These are phyloP conservation scores for Alethe castanea DNA, from an alignment of 2,113 vertebrate genomes.

Conservation along the genomic window DNA sequence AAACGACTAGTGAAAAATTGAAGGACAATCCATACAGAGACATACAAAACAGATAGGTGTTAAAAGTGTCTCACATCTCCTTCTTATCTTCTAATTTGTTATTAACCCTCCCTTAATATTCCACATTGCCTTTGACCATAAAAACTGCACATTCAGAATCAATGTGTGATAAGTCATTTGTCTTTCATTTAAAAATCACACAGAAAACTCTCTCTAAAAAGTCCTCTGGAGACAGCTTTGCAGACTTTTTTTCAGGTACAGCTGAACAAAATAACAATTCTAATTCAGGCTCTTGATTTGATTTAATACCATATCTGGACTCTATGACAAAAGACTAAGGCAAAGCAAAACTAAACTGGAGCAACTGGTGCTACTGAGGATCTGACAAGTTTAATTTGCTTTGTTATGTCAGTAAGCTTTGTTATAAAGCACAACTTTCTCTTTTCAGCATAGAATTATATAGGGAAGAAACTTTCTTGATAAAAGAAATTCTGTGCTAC, in stretches of 20 bases:
- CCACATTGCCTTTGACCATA: fast-evolving
- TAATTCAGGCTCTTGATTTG: background rate
- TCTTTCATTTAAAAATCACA: background rate
- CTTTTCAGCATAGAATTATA: background rate
- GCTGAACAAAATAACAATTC: background rate
- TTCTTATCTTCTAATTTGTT: background rate
- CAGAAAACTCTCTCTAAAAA: background rate
- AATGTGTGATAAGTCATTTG: background rate
- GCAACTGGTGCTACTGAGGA: background rate
- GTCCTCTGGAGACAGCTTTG: background rate
- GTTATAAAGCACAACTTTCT: background rate
- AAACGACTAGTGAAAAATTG: background rate
- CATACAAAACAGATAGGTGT: background rate
- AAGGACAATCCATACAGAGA: background rate
- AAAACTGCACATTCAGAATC: background rate
- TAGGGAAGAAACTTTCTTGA: background rate
- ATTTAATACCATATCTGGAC: background rate
- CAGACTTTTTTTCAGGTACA: background rate
- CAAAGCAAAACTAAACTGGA: background rate
- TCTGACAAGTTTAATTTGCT: background rate
- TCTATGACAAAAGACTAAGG: background rate
- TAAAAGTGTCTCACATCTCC: background rate
- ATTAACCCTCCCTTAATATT: background rate
- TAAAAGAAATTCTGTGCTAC: background rate
- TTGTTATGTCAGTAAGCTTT: background rate